These are phyloP conservation scores for Arbacia lixula DNA, from an alignment of 53 echinoderm and acorn worm species.

Conservation along the genomic window DNA sequence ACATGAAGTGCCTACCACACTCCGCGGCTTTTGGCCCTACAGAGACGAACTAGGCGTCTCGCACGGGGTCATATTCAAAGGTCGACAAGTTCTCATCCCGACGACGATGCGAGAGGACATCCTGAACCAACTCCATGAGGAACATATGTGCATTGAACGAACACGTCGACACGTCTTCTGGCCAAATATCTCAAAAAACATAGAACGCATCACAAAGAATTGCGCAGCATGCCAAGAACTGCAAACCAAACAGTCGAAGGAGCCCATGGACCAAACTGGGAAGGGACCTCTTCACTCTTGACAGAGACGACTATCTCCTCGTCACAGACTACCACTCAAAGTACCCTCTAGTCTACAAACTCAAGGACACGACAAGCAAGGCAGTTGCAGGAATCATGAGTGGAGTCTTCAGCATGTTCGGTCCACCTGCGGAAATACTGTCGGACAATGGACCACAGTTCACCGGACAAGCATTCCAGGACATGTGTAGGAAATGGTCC, in stretches of 20 bases:
- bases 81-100: slow-evolving; percentile 57
- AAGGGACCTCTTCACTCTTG: slow-evolving; percentile 58
- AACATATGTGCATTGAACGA: slow-evolving; percentile 63
- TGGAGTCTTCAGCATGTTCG: slow-evolving; percentile 57
- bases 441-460: slow-evolving; percentile 75
- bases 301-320: slow-evolving; percentile 42
- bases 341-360: slow-evolving; percentile 17
- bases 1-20: slow-evolving; percentile 33
- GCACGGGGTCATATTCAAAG: slow-evolving; percentile 43
- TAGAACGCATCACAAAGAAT: too few species aligned
- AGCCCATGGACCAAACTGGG: too few species aligned
- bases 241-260: too few species aligned
- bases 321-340: slow-evolving; percentile 7
- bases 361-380: slow-evolving; percentile 16
- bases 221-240: too few species aligned
- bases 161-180: too few species aligned
- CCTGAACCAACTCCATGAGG: slow-evolving; percentile 50
- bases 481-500: slow-evolving; percentile 63
- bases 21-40: slow-evolving; percentile 39
- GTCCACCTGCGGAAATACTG: slow-evolving; percentile 60
- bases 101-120: slow-evolving; percentile 39
- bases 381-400: not conserved
- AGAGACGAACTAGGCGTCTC: slow-evolving; percentile 46
- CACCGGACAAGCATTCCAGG: slow-evolving; percentile 53
- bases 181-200: too few species aligned